phyloP scores from a whole-genome alignment of 2,888 invertebrate species.

The Euspilapteryx auroguttella region DNA sequence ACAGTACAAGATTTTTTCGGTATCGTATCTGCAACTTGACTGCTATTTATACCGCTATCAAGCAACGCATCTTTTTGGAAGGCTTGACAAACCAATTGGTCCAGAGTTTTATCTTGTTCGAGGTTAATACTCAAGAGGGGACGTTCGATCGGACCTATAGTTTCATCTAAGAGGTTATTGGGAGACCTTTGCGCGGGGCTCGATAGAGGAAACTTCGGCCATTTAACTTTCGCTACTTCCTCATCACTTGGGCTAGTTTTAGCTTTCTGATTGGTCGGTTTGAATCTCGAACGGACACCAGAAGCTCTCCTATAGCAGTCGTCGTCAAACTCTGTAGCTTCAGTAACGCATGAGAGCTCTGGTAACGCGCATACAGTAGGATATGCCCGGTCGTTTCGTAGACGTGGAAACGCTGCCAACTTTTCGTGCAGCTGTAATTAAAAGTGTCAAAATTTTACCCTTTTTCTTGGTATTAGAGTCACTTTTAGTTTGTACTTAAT shows the following conservation, averaged over 20 bases:
- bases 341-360: slow-evolving; percentile 25
- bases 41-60: slow-evolving; percentile 17
- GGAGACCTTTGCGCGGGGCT: slow-evolving; percentile 15
- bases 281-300: slow-evolving; percentile 14
- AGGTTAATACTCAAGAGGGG: slow-evolving; percentile 26
- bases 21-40: slow-evolving; percentile 7
- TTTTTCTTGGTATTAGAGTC: no score
- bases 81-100: not conserved
- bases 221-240: slow-evolving; percentile 7
- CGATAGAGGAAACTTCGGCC: slow-evolving; percentile 13
- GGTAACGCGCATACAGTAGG: slow-evolving; percentile 20
- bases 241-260: slow-evolving; percentile 5
- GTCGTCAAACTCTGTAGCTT: slow-evolving; percentile 24
- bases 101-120: slow-evolving; percentile 17
- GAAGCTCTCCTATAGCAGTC: slow-evolving; percentile 13
- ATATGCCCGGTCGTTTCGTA: slow-evolving; percentile 19
- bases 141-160: slow-evolving; percentile 21
- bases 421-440: slow-evolving; percentile 32
- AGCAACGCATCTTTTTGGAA: slow-evolving; percentile 9
- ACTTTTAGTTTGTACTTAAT: not conserved
- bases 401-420: slow-evolving; percentile 21
- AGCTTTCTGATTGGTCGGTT: slow-evolving; percentile 1
- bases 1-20: not conserved
- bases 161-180: slow-evolving; percentile 22
- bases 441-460: not conserved